Evolutionary conservation across 2,888 invertebrate species (phyloP), one percentile per base, ranked within the genome.

Genomic region (Caenorhabditis afra): DNA sequence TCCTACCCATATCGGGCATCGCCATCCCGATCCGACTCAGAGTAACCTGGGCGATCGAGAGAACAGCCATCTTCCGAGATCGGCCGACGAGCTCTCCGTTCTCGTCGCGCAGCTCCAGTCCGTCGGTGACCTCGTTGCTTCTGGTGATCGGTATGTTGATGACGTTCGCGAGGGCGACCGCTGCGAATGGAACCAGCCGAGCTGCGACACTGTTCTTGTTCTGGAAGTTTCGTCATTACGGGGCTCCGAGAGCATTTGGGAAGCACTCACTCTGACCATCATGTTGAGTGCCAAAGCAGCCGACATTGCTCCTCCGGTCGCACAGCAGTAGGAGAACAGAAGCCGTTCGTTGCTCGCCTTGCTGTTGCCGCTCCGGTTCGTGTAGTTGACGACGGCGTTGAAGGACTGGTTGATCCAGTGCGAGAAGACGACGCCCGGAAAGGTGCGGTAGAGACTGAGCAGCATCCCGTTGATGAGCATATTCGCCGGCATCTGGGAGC

Each of bases 131-230:
- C 39, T 84, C 84, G 29, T 74, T 71, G 52, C 80, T 81, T 90
- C 98, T 93, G 97, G 98, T 98, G 92, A 96, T 93, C 7, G 98
- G 98, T 89, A 98, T 96, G 92, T 98, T 98, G 90, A 98, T 95
- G 90, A 95, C 96, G 92, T 98, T 98, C 44, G 98, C 97, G 37
- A 96, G 95, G 50, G 96, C 95, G 0, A 98, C 97, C 0, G 97
- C 97, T 23, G 94, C 94, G 90, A 97, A 94, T 0, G 98, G 98
- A 16, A 98, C 97, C 90, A 96, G 92, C 20, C 97, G 93, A 2
- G 94, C 95, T 94, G 93, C 75, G 95, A 90, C 0, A 94, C 94
- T 61, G 94, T 94, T 90, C 93, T 93, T 49, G 53, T 81, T 79
- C 78, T 68, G 41, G 23, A 62, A 50, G n/a, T 8, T 0, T 47